Conservation (phyloP, 2,113 vertebrate genomes). For the Pelmatolapia mariae region DNA sequence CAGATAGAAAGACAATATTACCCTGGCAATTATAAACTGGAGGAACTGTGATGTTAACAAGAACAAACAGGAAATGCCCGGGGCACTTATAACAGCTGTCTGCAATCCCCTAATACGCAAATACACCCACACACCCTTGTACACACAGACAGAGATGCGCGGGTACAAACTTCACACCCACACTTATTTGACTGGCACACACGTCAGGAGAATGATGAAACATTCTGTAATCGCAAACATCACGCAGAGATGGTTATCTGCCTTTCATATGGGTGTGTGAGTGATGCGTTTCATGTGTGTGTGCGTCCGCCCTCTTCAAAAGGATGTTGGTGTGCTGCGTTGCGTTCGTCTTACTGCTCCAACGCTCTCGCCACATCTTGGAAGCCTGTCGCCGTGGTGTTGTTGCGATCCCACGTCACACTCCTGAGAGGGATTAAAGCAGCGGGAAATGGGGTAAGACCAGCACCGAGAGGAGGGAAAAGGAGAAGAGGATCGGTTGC, state of each 20-base stretch:
- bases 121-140: not conserved
- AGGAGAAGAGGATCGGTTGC: not conserved
- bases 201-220: slow-evolving; percentile 59
- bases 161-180: not conserved
- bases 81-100: not conserved
- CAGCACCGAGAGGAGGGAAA: not conserved
- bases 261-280: not conserved
- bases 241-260: slow-evolving; percentile 22
- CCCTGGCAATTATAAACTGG: not conserved
- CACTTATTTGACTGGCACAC: slow-evolving; percentile 7
- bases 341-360: slow-evolving; percentile 80
- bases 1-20: not conserved
- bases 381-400: slow-evolving; percentile 82
- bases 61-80: slow-evolving; percentile 33
- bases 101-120: not conserved
- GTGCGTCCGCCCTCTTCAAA: slow-evolving; percentile 1
- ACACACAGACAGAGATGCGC: not conserved
- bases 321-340: not conserved
- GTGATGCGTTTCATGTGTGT: not conserved
- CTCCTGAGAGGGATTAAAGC: slow-evolving; percentile 70
- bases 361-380: slow-evolving; percentile 86
- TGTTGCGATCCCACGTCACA: slow-evolving; percentile 89
- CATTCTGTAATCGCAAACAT: slow-evolving; percentile 35
- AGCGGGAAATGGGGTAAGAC: not conserved
- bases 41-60: slow-evolving; percentile 16